Conservation (phyloP, 2,888 invertebrate genomes). For the Limenitis arthemis region DNA sequence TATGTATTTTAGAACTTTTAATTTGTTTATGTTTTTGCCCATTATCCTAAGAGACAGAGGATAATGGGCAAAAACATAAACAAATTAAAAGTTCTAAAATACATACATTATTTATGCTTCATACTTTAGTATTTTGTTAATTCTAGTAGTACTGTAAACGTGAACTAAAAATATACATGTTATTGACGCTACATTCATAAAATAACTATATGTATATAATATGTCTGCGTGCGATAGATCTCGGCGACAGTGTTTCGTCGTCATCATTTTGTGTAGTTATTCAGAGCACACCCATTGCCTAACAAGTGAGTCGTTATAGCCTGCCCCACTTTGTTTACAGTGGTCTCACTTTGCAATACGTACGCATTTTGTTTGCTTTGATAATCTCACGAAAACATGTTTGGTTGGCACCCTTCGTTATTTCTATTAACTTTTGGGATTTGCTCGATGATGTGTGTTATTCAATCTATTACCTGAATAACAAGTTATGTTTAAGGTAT, state of each 20-base stretch:
- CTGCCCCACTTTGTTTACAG: conserved; percentile 46
- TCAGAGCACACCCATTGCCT: conserved; percentile 49
- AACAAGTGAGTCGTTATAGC: conserved; percentile 52
- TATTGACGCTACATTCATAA: neutral
- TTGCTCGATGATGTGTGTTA: too few species aligned
- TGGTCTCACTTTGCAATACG: conserved; percentile 13
- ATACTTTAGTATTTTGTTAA: neutral
- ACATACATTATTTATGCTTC: neutral
- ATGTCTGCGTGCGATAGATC: conserved; percentile 35
- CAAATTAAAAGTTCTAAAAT: neutral
- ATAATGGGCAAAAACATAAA: too few species aligned
- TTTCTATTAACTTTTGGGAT: conserved; percentile 2
- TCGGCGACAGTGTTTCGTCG: conserved; percentile 19
- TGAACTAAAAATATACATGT: neutral
- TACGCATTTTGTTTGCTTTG: conserved; percentile 18
- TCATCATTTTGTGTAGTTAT: conserved; percentile 40
- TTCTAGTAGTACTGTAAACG: neutral
- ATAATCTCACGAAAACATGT: conserved; percentile 19
- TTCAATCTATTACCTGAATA: neutral
- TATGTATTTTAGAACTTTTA: neutral
- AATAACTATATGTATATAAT: neutral
- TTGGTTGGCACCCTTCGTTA: conserved; percentile 12
- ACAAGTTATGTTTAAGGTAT: neutral
- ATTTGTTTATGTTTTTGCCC: too few species aligned
- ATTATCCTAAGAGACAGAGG: too few species aligned